Conservation (phyloP, 53 echinoderm and acorn worm genomes). For the Crossaster papposus region DNA sequence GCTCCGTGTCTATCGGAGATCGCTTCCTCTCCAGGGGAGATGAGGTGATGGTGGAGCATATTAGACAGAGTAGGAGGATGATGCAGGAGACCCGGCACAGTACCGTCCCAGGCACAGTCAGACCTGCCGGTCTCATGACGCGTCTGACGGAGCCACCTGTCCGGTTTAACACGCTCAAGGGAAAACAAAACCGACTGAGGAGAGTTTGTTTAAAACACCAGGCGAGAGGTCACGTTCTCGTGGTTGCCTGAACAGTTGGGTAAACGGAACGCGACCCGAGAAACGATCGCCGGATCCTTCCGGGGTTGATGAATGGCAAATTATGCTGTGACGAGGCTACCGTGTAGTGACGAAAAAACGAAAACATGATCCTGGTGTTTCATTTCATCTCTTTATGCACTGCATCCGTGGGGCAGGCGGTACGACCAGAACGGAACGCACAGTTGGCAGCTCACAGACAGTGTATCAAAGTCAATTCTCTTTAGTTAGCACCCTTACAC, state of each 20-base stretch:
- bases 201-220: constrained; percentile 22
- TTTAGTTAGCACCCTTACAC: not conserved
- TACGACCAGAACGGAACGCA: not conserved
- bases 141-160: constrained; percentile 29
- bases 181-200: not conserved
- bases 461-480: not conserved
- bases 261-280: constrained; percentile 44
- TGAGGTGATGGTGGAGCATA: constrained; percentile 34
- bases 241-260: constrained; percentile 53
- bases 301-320: constrained; percentile 7
- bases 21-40: constrained; percentile 27
- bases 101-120: constrained; percentile 36
- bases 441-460: not conserved
- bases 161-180: constrained; percentile 12
- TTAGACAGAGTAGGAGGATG: constrained; percentile 25
- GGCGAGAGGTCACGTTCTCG: constrained; percentile 48
- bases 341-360: constrained; percentile 29
- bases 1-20: not conserved
- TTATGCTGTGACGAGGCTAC: constrained; percentile 23
- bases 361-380: constrained; percentile 32
- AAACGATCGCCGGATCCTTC: constrained; percentile 32
- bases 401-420: constrained; percentile 1
- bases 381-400: constrained; percentile 30
- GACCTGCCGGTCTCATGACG: constrained; percentile 52
- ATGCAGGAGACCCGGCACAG: constrained; percentile 35